Evolutionary conservation across 1,140 invertebrate genomes (phyloP), one percentile per base, ranked within the genome.

Genomic region (Heterodera schachtii): DNA sequence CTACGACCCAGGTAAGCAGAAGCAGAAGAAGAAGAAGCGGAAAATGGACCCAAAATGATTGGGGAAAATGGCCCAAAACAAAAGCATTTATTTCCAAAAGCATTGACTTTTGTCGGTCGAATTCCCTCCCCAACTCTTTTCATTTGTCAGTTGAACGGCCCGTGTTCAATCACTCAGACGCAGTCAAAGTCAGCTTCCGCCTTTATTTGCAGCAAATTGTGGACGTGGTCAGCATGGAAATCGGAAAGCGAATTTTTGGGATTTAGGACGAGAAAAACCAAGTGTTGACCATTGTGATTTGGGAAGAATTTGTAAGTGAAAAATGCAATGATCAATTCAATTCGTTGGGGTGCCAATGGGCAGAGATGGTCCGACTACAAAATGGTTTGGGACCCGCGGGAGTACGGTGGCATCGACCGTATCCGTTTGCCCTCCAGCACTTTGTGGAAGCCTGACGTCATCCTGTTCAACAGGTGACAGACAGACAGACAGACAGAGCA

Each of bases 181-280:
- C 96, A 88, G 93, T 98, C 88, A 93, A 94, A 92, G 94, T 99
- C 91, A 95, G 94, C 91, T 97, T 99, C 92, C 95, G 96, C 90
- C 93, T 98, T 91, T 97, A 95, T 90, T 94, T 99, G 90, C 97
- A 98, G 94, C 97, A 99, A 93, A 98, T 99, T 91, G 98, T 99
- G 91, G 97, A 98, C 92, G 96, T 98, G 46, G 80, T 81, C 66
- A 5, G 79, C 83, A 16, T 31, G 9, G 8, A 43, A 79, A 79
- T 77, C 49, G 73, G 41, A 11, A 31, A 81, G 11, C 44, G 8
- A 52, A 80, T 79, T 73, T 31, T 79, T 79, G 31, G 31, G 31
- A 31, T 81, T 81, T 82, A 81, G 94, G 87, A 88, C 74, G 87
- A 88, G 60, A 88, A 87, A 73, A 88, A 88, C 80, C 87, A 88